Conservation (phyloP, 2,888 invertebrate species). For the Piscicola geometra region DNA sequence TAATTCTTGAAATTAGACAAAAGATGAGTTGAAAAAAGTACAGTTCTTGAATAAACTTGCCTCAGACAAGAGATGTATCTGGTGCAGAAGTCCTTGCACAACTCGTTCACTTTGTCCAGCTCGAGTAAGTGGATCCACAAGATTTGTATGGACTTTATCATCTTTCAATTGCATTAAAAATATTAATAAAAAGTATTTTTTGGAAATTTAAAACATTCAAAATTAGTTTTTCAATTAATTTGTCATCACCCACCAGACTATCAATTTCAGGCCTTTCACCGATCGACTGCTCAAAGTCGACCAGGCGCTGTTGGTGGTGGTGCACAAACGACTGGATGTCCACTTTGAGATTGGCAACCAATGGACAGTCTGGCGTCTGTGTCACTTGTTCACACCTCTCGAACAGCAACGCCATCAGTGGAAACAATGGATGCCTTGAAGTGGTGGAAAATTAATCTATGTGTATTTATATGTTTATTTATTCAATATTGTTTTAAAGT, state of each 20-base stretch:
- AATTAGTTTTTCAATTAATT: no score
- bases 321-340: conserved; percentile 77
- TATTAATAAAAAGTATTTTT: not conserved
- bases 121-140: conserved; percentile 84
- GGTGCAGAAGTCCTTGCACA: conserved; percentile 90
- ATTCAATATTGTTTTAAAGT: not conserved
- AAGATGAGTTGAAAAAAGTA: no score
- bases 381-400: conserved; percentile 56
- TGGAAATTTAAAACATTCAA: no score
- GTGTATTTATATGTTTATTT: no score
- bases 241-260: conserved; percentile 49
- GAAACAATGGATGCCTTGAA: conserved; percentile 58
- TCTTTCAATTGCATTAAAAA: conserved; percentile 58
- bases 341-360: conserved; percentile 50
- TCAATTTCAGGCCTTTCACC: conserved; percentile 62
- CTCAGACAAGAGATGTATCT: conserved; percentile 80
- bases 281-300: conserved; percentile 66
- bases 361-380: conserved; percentile 49
- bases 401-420: conserved; percentile 54
- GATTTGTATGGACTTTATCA: conserved; percentile 83
- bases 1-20: no score
- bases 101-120: conserved; percentile 86
- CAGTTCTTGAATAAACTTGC: no score
- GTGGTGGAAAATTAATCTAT: no score
- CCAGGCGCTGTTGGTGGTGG: conserved; percentile 77